Base-by-base conservation (phyloP, 2,797 vertebrate species). In the Gila robusta region DNA sequence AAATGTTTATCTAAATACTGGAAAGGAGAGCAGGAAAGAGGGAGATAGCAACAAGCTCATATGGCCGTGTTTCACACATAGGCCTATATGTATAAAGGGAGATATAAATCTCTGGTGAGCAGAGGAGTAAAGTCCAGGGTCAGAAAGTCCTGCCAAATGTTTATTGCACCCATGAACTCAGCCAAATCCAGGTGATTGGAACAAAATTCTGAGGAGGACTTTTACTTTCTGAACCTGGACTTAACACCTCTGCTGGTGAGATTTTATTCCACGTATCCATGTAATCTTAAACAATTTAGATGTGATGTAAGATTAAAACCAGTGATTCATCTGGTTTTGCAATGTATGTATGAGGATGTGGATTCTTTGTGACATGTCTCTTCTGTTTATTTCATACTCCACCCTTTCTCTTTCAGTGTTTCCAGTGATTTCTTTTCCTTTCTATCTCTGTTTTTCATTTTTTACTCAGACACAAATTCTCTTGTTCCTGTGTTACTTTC, bases 1-100 rank as follows among this genome's bases (percentile, higher is more conserved):
- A 79, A 79, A 79, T 47, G 37, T 84, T 74, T 79, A 70, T 59
- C 74, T 79, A 85, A 59, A 44, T 59, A 78, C 37, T 70, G 12
- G 19, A 71, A 71, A 47, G 23, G 9, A 41, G 49, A 35, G 37
- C 64, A 54, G 71, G 28, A 83, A 66, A 47, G 10, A 37, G 41
- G 14, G 26, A 64, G 21, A 49, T 69, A 7, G 54, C 32, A 52
- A 49, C 41, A 66, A n/a, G 17, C 21, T 74, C 6, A 73, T 41
- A 74, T 47, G 26, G 44, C 26, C 5, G 9, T 49, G 11, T 47
- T 44, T 62, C 21, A 23, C 8, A 26, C 26, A 41, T 54, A 28
- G 19, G 28, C 7, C 39, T 71, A 26, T 11, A 23, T 54, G 47
- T 6, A 21, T 59, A 52, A 54, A 84, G 59, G n/a, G 28, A 41